Evolutionary conservation across 53 echinoderm and acorn worm genomes (phyloP).

Genomic region (Zoroaster sp.): DNA sequence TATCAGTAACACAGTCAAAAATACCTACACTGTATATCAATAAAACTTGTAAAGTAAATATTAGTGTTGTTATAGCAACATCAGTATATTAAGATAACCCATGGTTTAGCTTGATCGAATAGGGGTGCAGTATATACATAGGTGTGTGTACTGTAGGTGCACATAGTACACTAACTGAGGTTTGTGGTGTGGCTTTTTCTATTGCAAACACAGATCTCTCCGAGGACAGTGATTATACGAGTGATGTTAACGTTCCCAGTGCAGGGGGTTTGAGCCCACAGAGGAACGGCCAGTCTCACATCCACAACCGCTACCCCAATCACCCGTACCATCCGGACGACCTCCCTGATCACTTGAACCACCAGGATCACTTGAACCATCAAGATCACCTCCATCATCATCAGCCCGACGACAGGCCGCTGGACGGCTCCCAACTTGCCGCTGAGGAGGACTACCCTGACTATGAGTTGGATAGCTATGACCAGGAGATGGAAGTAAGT

Average conservation of each 20-base stretch:
- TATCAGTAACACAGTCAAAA: background rate
- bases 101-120: background rate
- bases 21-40: background rate
- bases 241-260: constrained; percentile 90
- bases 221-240: constrained; percentile 99
- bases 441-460: constrained; percentile 61
- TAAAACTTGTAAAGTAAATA: constrained; percentile 2
- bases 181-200: background rate
- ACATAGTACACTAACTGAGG: background rate
- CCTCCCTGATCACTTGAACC: constrained; percentile 27
- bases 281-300: constrained; percentile 11
- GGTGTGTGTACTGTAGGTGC: background rate
- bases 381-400: background rate
- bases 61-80: constrained; percentile 32
- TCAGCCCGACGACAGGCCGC: background rate
- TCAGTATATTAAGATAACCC: background rate
- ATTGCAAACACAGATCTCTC: constrained; percentile 60
- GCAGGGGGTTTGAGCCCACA: constrained; percentile 49
- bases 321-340: constrained; percentile 9
- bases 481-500: constrained; percentile 57
- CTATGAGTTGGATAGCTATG: constrained; percentile 67
- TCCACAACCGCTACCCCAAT: constrained; percentile 3
- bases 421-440: constrained; percentile 58
- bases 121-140: background rate
- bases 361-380: constrained; percentile 19